These are phyloP conservation scores for Alethe diademata DNA, from an alignment of 2,113 vertebrate genomes.

Conservation along the genomic window DNA sequence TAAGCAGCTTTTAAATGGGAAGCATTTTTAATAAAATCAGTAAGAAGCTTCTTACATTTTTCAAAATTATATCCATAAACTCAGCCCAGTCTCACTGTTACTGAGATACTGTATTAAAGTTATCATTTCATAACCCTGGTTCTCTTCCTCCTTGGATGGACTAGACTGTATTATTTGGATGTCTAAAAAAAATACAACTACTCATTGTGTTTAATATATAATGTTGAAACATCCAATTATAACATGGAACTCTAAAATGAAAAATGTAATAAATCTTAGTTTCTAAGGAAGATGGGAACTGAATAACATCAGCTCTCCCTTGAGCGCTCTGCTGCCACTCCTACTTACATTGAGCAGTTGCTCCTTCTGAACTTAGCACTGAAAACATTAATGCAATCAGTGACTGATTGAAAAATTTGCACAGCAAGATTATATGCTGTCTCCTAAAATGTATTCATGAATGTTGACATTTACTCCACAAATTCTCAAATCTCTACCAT, in stretches of 20 bases:
- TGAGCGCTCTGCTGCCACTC: background rate
- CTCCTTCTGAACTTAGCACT: background rate
- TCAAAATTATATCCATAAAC: background rate
- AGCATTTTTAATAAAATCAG: background rate
- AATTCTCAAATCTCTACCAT: background rate
- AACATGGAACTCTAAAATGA: background rate
- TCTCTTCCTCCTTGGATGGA: background rate
- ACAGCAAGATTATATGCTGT: background rate
- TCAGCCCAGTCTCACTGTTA: background rate
- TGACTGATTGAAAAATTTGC: background rate
- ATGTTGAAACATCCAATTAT: background rate
- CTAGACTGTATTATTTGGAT: background rate
- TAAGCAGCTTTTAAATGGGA: background rate
- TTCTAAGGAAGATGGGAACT: background rate
- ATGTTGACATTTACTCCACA: background rate
- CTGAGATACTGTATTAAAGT: background rate
- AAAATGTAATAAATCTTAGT: background rate
- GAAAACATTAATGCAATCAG: background rate
- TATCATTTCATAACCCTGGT: background rate
- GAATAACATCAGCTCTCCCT: background rate
- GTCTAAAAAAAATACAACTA: background rate
- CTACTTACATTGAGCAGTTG: background rate
- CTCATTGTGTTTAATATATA: background rate
- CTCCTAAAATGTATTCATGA: background rate
- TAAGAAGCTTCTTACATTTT: background rate